Percentiles rank a stretch among this genome's conserved stretches.
Evolutionary conservation across 2,113 vertebrate genomes (phyloP).

Genomic region (Menidia beryllina): DNA sequence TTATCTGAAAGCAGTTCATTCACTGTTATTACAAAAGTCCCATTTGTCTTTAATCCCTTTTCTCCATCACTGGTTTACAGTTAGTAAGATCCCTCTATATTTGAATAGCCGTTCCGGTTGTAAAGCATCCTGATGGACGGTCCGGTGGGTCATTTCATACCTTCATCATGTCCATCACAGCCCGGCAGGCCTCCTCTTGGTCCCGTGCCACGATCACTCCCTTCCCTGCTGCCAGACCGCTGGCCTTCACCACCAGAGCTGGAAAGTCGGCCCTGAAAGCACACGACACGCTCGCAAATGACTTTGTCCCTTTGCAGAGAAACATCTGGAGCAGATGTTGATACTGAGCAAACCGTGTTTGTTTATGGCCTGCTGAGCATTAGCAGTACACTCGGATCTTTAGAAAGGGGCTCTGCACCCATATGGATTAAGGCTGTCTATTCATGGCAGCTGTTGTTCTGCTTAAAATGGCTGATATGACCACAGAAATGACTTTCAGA

Average conservation of each 20-base stretch:
- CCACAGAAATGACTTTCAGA: constrained; percentile 1
- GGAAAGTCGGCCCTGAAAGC: constrained; percentile 88
- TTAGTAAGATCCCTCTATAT: no score
- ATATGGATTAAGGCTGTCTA: constrained; percentile 34
- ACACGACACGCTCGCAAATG: not conserved
- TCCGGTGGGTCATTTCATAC: constrained; percentile 62
- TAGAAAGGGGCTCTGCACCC: constrained; percentile 16
- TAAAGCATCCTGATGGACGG: not conserved
- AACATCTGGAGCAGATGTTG: constrained; percentile 40
- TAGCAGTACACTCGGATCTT: not conserved
- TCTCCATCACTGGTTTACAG: no score
- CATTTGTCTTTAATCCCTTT: no score
- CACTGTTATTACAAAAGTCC: no score
- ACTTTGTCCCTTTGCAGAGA: not conserved
- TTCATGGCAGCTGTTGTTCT: constrained; percentile 29
- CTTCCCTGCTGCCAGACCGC: constrained; percentile 94
- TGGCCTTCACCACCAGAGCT: constrained; percentile 96
- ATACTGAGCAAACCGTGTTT: constrained; percentile 1
- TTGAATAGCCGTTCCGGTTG: no score
- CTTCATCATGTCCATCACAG: constrained; percentile 93
- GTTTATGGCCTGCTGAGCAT: constrained; percentile 36
- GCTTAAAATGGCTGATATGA: constrained; percentile 8
- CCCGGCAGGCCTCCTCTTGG: constrained; percentile 90
- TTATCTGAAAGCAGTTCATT: no score
- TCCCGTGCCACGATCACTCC: constrained; percentile 89